phyloP scores from a whole-genome alignment of 1,140 invertebrate genomes.

The Brachionus paranguensis region DNA sequence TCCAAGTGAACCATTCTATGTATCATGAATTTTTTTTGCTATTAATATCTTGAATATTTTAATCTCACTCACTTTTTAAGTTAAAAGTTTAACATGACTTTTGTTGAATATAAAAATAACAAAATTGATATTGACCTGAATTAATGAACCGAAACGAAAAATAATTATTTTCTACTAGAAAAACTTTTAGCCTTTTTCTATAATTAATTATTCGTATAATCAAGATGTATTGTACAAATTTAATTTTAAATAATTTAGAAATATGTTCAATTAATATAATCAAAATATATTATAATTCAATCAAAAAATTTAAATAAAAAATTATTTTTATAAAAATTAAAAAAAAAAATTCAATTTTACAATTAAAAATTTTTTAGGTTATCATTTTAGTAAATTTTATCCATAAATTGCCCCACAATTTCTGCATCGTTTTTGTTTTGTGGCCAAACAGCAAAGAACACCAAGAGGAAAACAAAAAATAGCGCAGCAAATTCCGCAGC shows the following conservation, averaged over 20 bases:
- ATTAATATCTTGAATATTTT: neutral
- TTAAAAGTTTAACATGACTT: neutral
- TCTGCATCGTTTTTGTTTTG: constrained; percentile 71
- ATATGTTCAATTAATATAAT: too few species aligned
- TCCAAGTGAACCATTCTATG: neutral
- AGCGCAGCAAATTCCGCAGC: constrained; percentile 71
- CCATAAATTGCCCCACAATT: constrained; percentile 74
- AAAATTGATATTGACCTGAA: neutral
- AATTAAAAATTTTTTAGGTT: neutral
- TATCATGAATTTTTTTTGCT: neutral
- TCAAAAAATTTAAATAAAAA: too few species aligned
- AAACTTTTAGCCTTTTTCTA: too few species aligned
- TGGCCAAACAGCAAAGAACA: constrained; percentile 70
- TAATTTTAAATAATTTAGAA: too few species aligned
- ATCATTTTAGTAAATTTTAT: constrained; percentile 42
- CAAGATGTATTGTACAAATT: too few species aligned
- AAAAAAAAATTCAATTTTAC: too few species aligned
- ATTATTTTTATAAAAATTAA: too few species aligned
- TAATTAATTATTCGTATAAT: too few species aligned
- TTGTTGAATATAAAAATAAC: neutral
- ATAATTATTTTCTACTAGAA: neutral
- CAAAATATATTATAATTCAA: too few species aligned
- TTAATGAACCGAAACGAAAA: neutral
- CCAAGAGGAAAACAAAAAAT: constrained; percentile 78
- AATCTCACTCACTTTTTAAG: neutral